These are phyloP conservation scores for Pachliopta kotzebuea DNA, from an alignment of 2,888 invertebrate species.

Conservation along the genomic window DNA sequence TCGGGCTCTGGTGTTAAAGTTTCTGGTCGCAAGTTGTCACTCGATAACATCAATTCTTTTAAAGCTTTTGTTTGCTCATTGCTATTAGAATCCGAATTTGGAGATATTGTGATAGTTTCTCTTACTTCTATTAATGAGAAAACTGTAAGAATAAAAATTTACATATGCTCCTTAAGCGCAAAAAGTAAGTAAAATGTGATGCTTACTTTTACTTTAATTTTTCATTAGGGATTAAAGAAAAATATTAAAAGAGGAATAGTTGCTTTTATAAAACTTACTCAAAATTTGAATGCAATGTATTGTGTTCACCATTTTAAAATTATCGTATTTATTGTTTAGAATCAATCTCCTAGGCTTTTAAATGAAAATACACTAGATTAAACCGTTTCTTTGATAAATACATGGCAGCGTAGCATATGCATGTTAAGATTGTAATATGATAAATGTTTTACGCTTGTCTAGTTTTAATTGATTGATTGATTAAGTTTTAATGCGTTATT, in stretches of 20 bases:
- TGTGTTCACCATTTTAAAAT: background rate
- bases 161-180: background rate
- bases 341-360: conserved; percentile 4
- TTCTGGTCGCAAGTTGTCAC: conserved; percentile 12
- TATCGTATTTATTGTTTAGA: background rate
- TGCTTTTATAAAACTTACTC: background rate
- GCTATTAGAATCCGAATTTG: background rate
- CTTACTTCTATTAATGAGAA: conserved; percentile 3
- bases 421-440: conserved; percentile 21
- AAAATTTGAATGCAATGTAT: background rate
- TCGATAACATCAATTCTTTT: conserved; percentile 15
- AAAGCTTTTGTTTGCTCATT: conserved; percentile 5
- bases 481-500: background rate
- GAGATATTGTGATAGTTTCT: background rate
- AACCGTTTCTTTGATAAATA: conserved; percentile 22
- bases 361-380: conserved; percentile 11
- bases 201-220: no score
- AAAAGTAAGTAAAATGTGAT: background rate
- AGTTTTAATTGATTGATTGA: conserved; percentile 15
- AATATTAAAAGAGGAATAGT: no score
- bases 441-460: conserved; percentile 24
- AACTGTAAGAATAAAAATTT: conserved; percentile 10
- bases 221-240: no score
- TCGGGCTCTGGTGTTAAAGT: conserved; percentile 10
- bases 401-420: conserved; percentile 5